Percentiles rank a stretch among this genome's conserved stretches.
These are phyloP conservation scores for Odontomachus brunneus DNA, from an alignment of 1,140 invertebrate genomes.

Conservation along the genomic window DNA sequence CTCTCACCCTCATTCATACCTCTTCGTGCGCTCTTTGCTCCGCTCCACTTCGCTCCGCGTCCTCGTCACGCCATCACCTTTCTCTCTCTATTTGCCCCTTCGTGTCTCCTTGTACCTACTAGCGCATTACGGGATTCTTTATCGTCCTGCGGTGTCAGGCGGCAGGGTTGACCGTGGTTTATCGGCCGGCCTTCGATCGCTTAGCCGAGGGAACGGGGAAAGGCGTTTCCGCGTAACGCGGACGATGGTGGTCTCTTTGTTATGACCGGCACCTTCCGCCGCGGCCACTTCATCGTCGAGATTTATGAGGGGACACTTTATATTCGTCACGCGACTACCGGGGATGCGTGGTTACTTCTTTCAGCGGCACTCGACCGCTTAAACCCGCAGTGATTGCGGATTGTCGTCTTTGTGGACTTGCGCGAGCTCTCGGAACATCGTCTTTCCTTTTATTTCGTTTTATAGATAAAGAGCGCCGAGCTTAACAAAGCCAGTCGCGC, in stretches of 20 bases:
- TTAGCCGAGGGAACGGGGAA: neutral
- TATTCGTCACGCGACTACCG: conserved; percentile 23
- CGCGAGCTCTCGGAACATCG: neutral
- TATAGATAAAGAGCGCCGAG: no score
- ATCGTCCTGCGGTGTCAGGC: conserved; percentile 23
- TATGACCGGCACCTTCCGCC: neutral
- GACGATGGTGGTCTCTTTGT: conserved; percentile 30
- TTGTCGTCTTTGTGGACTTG: neutral
- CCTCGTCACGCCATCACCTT: neutral
- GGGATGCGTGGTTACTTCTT: neutral
- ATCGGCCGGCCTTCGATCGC: conserved; percentile 51
- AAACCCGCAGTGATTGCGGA: conserved; percentile 12
- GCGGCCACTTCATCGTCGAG: neutral
- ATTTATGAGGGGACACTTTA: conserved; percentile 48
- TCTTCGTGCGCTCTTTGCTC: neutral
- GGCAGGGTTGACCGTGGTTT: conserved; percentile 52
- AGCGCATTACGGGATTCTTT: conserved; percentile 54
- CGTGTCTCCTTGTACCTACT: conserved; percentile 44
- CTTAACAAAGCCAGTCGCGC: no score
- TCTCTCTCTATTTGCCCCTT: conserved; percentile 35
- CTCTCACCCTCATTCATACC: conserved; percentile 4
- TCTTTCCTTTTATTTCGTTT: neutral
- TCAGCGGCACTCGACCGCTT: conserved; percentile 4
- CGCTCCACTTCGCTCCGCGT: neutral
- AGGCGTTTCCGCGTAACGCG: conserved; percentile 19